Evolutionary conservation across 2,888 invertebrate species (phyloP), one percentile per base, ranked within the genome.

Genomic region (Tetanocera ferruginea): DNA sequence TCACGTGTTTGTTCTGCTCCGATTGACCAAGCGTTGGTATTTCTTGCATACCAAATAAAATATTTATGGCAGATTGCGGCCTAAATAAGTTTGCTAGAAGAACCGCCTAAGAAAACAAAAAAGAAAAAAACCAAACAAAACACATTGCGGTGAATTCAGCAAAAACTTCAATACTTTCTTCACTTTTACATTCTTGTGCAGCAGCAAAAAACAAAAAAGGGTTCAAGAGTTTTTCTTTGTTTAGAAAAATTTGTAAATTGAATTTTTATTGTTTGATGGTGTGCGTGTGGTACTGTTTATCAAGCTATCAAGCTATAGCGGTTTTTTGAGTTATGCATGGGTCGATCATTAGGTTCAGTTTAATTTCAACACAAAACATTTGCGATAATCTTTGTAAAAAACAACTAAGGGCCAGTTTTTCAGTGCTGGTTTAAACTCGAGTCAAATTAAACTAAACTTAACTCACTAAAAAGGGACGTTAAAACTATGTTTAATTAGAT

Each of bases 1-100:
- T 31, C 62, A 73, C 73, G 73, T 73, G 43, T 49, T 62, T 49
- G 73, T 73, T 73, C 49, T n/a, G 73, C 62, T 62, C 62, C 73
- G 73, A 73, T 62, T 60, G 62, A 25, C 37, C 73, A 43, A 49
- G 37, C 43, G 37, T 25, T 25, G 60, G 73, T 73, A 62, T 62
- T n/a, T n/a, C n/a, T n/a, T 73, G 73, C 60, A 73, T 73, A 73
- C n/a, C 28, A 73, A 73, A 49, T 37, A 8, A 31, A 71, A 71
- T 25, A 43, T 19, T 69, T 69, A 11, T 14, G 9, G 5, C 9
- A 51, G 5, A 23, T n/a, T 34, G n/a, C 37, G 31, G 5, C 28
- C 31, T 28, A 28, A 34, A 52, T 37, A 19, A 37, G 14, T 43
- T 19, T n/a, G 2, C 37, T n/a, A n/a, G n/a, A 37, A 43, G 19